Percentiles rank a stretch among this genome's conserved stretches.
Conservation (phyloP, 2,113 vertebrate genomes). For the Oxyruncus cristatus region DNA sequence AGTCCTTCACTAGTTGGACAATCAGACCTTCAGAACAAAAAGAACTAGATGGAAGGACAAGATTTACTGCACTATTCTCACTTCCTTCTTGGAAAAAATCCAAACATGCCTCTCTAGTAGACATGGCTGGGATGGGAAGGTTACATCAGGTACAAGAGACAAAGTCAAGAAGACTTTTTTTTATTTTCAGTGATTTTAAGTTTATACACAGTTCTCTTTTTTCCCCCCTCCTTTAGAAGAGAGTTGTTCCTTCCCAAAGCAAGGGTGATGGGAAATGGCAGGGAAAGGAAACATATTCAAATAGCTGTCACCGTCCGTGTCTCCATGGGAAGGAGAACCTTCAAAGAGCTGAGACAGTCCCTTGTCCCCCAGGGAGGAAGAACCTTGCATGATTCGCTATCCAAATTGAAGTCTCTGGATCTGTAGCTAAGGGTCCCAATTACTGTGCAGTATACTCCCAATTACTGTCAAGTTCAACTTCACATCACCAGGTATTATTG, state of each 20-base stretch:
- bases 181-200: background rate
- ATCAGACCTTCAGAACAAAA: background rate
- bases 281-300: background rate
- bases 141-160: background rate
- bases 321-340: background rate
- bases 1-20: background rate
- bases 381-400: background rate
- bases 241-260: background rate
- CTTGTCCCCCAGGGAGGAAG: background rate
- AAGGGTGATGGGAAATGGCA: background rate
- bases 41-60: background rate
- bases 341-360: background rate
- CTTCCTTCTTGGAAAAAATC: background rate
- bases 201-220: background rate
- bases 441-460: background rate
- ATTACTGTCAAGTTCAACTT: background rate
- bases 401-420: background rate
- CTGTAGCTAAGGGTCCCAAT: background rate
- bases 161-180: background rate
- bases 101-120: background rate
- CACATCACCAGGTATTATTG: background rate
- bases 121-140: background rate
- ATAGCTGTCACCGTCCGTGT: background rate
- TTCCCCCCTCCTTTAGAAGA: background rate
- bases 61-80: background rate